Conservation (phyloP, 2,888 invertebrate genomes). For the Embidobia sp. region DNA sequence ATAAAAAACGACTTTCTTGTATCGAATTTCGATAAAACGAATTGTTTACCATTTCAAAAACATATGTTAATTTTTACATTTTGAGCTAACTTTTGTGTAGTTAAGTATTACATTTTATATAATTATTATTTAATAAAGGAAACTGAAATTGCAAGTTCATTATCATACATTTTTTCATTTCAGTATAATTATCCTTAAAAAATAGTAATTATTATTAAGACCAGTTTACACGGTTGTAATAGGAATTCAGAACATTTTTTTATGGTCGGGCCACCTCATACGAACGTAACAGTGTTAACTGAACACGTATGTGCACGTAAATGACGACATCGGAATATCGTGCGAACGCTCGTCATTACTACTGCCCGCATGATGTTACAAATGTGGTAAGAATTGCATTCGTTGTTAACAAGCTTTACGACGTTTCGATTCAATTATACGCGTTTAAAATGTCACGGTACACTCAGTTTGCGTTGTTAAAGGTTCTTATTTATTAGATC, state of each 20-base stretch:
- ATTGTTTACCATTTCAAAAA: too few relatives aligned
- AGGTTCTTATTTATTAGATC: constrained; percentile 43
- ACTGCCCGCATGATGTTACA: constrained; percentile 66
- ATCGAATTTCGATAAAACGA: too few relatives aligned
- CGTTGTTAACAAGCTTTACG: constrained; percentile 65
- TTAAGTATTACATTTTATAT: too few relatives aligned
- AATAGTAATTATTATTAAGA: too few relatives aligned
- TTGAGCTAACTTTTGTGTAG: too few relatives aligned
- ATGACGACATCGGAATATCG: constrained; percentile 54
- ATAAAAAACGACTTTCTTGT: constrained; percentile 5
- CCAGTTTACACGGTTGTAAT: too few relatives aligned
- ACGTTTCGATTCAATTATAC: constrained; percentile 64
- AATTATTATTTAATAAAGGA: too few relatives aligned
- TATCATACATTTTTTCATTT: too few relatives aligned
- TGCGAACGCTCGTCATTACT: constrained; percentile 58
- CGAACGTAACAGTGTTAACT: constrained; percentile 21
- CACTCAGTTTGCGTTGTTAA: constrained; percentile 44
- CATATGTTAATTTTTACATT: too few relatives aligned
- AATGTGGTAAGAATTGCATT: constrained; percentile 65
- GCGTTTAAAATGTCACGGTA: constrained; percentile 50
- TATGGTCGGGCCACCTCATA: constrained; percentile 49
- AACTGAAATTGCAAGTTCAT: too few relatives aligned
- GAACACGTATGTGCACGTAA: constrained; percentile 31
- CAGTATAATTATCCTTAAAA: too few relatives aligned
- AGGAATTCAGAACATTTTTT: too few relatives aligned